Base-by-base conservation (phyloP, 1,140 invertebrate species). In the Penaeus indicus region DNA sequence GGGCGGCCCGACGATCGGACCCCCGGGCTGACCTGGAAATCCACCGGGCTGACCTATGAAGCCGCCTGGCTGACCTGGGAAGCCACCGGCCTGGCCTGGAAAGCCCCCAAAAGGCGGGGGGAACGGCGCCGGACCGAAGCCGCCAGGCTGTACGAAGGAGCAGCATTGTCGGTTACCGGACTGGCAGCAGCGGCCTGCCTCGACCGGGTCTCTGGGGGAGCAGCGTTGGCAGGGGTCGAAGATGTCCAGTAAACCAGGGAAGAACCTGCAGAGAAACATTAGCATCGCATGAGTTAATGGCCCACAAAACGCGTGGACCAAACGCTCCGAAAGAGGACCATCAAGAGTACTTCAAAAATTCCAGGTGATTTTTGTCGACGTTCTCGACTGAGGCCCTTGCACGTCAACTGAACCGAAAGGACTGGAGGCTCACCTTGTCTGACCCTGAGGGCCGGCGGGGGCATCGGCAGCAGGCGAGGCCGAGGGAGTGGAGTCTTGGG, bases 151-250 rank as follows among this genome's bases (percentile, higher is more conserved):
- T 54, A 86, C 16, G 75, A 62, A 63, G 16, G 75, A 0, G 27
- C 54, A 77, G 61, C 27, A 78, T 0, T 32, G 75, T 47, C 25
- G 54, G 61, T 79, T 11, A 16, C 85, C 75, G 75, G 72, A 86
- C 38, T 25, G 72, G 61, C 85, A 77, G 27, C 77, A 78, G 22
- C 38, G 47, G 75, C 16, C 18, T 72, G 72, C 75, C 27, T 61
- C 21, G 4, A 42, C 42, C 25, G 27, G 85, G 32, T 86, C 67
- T 10, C 42, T 11, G 60, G 75, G 32, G 54, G 85, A 86, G 32
- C 85, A 86, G 75, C 60, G 72, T 18, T 61, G 42, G 21, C 85
- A 86, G 0, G 42, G 69, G 75, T 64, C 77, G 13, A 86, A 19
- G 18, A 25, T 62, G 25, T 21, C 60, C 27, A 79, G 2, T 75